Evolutionary conservation across 2,113 vertebrate species (phyloP).

Genomic region (Falco punctatus): DNA sequence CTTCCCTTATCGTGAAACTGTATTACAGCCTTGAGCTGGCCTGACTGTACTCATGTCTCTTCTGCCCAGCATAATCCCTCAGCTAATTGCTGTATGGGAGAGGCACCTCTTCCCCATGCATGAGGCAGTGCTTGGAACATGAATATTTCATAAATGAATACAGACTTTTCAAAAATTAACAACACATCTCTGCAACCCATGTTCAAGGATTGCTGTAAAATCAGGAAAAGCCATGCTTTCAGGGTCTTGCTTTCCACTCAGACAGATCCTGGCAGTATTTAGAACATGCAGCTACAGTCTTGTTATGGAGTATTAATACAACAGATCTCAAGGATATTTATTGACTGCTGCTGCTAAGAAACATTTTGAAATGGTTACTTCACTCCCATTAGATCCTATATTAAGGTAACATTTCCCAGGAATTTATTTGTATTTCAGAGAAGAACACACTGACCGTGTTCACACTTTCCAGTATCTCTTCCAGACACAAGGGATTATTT

Average conservation of each 20-base stretch:
- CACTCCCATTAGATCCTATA: neutral
- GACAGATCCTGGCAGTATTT: neutral
- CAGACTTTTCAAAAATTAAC: neutral
- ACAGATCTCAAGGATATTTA: neutral
- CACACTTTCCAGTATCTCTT: slow-evolving; percentile 45
- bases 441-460: slow-evolving; percentile 11
- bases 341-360: neutral
- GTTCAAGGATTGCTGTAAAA: neutral
- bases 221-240: neutral
- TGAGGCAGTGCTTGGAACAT: neutral
- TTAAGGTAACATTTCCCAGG: neutral
- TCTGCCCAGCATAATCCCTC: neutral
- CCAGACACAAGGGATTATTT: slow-evolving; percentile 48
- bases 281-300: neutral
- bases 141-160: neutral
- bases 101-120: neutral
- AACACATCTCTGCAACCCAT: neutral
- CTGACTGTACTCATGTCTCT: neutral
- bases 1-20: neutral
- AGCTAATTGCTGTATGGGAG: neutral
- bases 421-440: slow-evolving; percentile 38
- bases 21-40: neutral
- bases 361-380: neutral
- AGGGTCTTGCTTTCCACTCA: neutral
- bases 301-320: neutral